Percentiles rank a stretch among this genome's conserved stretches.
phyloP scores from a whole-genome alignment of 2,888 invertebrate genomes.

The Cerceris rybyensis region DNA sequence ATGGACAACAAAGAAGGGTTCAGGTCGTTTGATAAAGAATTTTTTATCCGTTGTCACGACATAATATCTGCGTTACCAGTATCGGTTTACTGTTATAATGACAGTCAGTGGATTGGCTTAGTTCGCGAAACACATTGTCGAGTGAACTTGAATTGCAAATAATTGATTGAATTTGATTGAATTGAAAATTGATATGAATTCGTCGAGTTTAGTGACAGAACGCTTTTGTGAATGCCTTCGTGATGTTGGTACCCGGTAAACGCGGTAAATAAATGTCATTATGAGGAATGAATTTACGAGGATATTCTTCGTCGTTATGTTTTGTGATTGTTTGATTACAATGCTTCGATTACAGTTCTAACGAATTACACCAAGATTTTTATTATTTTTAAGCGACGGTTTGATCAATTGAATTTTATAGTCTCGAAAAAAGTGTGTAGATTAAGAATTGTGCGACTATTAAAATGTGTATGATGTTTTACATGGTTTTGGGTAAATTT shows the following conservation, averaged over 20 bases:
- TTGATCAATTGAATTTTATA: no score
- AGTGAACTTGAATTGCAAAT: not conserved
- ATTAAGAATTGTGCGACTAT: no score
- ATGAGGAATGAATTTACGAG: not conserved
- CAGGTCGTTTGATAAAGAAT: constrained; percentile 49
- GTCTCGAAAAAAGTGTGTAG: no score
- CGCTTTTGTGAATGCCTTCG: not conserved
- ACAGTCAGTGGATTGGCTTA: constrained; percentile 14
- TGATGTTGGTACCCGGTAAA: not conserved
- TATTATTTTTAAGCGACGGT: no score
- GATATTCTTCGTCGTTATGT: not conserved
- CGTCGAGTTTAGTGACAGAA: not conserved
- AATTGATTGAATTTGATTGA: no score
- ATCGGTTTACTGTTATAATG: constrained; percentile 9
- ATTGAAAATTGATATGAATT: no score
- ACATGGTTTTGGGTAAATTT: no score
- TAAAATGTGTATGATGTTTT: no score
- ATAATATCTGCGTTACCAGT: constrained; percentile 39
- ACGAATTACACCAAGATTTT: no score
- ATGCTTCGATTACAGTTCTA: no score
- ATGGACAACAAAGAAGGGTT: constrained; percentile 41
- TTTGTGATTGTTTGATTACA: not conserved
- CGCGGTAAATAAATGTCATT: not conserved
- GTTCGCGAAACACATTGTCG: not conserved
- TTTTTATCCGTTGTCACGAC: constrained; percentile 53